Evolutionary conservation across 2,888 invertebrate genomes (phyloP).

Genomic region (Caenorhabditis auriculariae): DNA sequence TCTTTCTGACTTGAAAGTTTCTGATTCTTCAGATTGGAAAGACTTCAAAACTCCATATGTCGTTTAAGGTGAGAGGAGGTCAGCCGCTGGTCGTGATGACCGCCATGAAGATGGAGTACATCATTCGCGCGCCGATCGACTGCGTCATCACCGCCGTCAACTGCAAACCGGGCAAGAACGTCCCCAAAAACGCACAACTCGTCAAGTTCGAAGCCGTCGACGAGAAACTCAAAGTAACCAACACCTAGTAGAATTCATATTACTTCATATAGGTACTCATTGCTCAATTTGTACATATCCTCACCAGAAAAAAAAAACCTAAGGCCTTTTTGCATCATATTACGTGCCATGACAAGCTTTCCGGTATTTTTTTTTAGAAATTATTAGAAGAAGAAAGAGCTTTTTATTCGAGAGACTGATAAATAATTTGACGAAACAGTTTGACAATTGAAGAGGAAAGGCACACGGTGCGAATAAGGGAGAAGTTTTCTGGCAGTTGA

Average conservation of each 20-base stretch:
- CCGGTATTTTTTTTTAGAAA: too few species aligned
- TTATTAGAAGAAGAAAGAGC: too few species aligned
- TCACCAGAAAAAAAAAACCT: too few species aligned
- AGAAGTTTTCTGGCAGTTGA: neutral
- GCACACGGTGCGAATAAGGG: neutral
- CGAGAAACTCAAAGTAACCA: too few species aligned
- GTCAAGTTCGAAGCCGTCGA: conserved; percentile 53
- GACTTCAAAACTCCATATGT: neutral
- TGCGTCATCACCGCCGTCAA: conserved; percentile 44
- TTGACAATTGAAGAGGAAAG: too few species aligned
- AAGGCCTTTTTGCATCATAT: too few species aligned
- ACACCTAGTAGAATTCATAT: too few species aligned
- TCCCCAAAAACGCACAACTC: conserved; percentile 53
- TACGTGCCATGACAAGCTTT: too few species aligned
- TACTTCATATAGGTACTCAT: too few species aligned
- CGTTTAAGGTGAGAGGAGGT: conserved; percentile 67
- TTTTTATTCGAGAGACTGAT: too few species aligned
- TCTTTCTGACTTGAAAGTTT: neutral
- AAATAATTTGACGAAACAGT: too few species aligned
- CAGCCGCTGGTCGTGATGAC: conserved; percentile 89
- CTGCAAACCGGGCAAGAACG: conserved; percentile 54
- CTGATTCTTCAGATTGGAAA: neutral
- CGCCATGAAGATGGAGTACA: conserved; percentile 99
- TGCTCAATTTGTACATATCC: too few species aligned
- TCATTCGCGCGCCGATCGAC: conserved; percentile 71